Percentiles rank a stretch among this genome's conserved stretches.
Evolutionary conservation across 2,888 invertebrate species (phyloP).

Genomic region (Ichneumoninae sp.): DNA sequence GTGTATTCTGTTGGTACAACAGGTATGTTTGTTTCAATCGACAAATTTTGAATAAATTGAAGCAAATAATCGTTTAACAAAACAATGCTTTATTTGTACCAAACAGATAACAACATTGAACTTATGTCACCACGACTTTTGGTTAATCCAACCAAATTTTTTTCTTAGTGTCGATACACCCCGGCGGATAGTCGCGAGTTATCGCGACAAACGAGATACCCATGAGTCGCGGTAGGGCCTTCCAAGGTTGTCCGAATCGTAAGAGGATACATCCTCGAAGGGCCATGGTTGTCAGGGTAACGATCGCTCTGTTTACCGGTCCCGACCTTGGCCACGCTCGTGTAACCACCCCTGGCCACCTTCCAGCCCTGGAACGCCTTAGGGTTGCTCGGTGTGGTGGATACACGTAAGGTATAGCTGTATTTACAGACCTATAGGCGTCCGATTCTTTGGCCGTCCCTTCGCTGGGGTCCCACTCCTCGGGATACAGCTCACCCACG

Average conservation of each 20-base stretch:
- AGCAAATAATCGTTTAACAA: too few species aligned
- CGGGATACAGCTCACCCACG: conserved; percentile 19
- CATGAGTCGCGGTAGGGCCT: conserved; percentile 21
- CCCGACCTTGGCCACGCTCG: conserved; percentile 82
- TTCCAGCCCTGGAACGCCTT: conserved; percentile 34
- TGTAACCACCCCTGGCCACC: conserved; percentile 71
- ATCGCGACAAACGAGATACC: conserved; percentile 38
- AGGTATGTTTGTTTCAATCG: too few species aligned
- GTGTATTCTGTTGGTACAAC: too few species aligned
- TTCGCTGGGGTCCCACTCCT: conserved; percentile 17
- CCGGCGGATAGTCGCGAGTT: conserved; percentile 23
- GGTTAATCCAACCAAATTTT: too few species aligned
- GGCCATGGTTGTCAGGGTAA: conserved; percentile 78
- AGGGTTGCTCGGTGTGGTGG: conserved; percentile 37
- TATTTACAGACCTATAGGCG: not conserved
- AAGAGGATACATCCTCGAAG: conserved; percentile 63
- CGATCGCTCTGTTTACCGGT: conserved; percentile 77
- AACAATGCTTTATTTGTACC: too few species aligned
- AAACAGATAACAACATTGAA: too few species aligned
- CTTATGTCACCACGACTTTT: too few species aligned
- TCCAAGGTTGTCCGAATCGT: conserved; percentile 61
- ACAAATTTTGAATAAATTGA: too few species aligned
- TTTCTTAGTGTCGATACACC: not conserved
- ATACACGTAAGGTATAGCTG: not conserved
- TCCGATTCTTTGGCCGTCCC: conserved; percentile 13